These are phyloP conservation scores for Philonicus albiceps DNA, from an alignment of 2,888 invertebrate genomes.

Conservation along the genomic window DNA sequence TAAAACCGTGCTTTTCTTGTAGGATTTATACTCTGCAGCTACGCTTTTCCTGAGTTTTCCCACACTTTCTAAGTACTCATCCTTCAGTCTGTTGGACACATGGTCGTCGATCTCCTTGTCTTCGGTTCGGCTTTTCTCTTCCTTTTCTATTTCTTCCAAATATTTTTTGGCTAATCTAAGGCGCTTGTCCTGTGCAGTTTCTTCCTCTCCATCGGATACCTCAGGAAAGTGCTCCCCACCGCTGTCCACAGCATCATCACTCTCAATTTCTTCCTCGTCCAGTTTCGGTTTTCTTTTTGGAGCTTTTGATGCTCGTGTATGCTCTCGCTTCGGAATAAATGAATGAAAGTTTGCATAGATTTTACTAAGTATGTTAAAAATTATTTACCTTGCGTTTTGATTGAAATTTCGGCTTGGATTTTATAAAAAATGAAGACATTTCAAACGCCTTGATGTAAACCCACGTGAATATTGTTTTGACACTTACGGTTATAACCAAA, in stretches of 20 bases:
- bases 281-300: constrained; percentile 45
- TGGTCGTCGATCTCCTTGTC: constrained; percentile 66
- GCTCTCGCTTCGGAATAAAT: neutral
- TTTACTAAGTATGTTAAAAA: neutral
- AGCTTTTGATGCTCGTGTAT: constrained; percentile 7
- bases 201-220: constrained; percentile 57
- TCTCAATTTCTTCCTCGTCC: constrained; percentile 70
- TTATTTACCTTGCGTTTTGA: constrained; percentile 65
- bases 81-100: constrained; percentile 75
- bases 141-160: constrained; percentile 83
- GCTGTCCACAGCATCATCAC: constrained; percentile 70
- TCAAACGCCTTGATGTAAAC: neutral
- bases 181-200: constrained; percentile 88
- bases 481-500: neutral
- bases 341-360: neutral
- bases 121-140: constrained; percentile 76
- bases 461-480: constrained; percentile 30
- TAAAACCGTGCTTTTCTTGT: constrained; percentile 65
- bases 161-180: constrained; percentile 89
- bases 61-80: constrained; percentile 85
- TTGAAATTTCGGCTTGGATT: constrained; percentile 67
- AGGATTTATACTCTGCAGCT: constrained; percentile 70
- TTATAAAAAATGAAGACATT: constrained; percentile 69
- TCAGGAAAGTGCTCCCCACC: constrained; percentile 61
- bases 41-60: constrained; percentile 80